A percentile compares a stretch with the other conserved stretches of the same genome.
phyloP scores from a whole-genome alignment of 2,113 vertebrate species.

The Argyrosomus japonicus region DNA sequence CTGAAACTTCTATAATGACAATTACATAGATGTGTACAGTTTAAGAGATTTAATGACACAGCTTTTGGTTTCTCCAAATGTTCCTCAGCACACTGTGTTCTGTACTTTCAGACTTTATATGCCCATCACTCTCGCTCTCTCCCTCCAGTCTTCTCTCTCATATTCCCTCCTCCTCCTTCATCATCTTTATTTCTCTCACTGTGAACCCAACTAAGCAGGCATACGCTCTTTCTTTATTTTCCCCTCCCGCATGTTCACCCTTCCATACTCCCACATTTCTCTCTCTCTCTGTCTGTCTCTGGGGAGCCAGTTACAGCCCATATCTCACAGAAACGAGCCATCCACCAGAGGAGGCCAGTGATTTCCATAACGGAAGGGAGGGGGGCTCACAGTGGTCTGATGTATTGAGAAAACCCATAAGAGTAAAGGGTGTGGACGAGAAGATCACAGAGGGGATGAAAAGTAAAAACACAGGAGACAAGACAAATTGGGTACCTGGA shows the following conservation, averaged over 20 bases:
- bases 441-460: background rate
- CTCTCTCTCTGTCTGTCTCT: constrained; percentile 25
- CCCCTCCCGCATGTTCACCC: constrained; percentile 2
- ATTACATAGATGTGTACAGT: background rate
- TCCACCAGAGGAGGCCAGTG: constrained; percentile 45
- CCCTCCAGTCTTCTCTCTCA: rapidly evolving
- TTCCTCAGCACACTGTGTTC: constrained; percentile 3
- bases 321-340: constrained; percentile 48
- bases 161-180: constrained; percentile 20
- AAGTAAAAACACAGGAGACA: constrained; percentile 4
- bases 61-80: constrained; percentile 6
- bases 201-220: constrained; percentile 32
- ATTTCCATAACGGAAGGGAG: constrained; percentile 49
- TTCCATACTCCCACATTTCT: constrained; percentile 29
- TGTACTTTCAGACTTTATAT: constrained; percentile 9
- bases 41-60: background rate
- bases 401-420: constrained; percentile 41
- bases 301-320: constrained; percentile 50
- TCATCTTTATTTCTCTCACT: constrained; percentile 54
- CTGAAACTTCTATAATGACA: background rate
- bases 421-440: constrained; percentile 14
- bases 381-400: constrained; percentile 20
- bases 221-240: constrained; percentile 31
- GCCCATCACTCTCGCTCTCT: background rate
- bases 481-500: constrained; percentile 1